Conservation (phyloP, 2,888 invertebrate genomes). For the Trilocha varians region DNA sequence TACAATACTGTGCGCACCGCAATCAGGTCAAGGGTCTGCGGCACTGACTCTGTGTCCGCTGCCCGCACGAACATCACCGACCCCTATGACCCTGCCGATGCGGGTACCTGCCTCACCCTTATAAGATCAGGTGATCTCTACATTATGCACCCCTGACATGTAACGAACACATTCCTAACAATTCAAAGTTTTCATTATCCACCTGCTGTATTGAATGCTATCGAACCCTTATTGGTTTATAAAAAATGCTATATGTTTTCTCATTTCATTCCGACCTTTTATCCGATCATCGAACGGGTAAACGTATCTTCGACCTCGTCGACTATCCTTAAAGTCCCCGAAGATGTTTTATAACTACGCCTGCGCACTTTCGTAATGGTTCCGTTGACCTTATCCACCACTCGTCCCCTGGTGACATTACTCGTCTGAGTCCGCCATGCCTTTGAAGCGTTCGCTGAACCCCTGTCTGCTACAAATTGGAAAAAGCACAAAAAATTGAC, state of each 20-base stretch:
- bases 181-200: constrained; percentile 43
- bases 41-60: constrained; percentile 20
- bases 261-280: constrained; percentile 8
- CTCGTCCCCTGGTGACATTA: constrained; percentile 47
- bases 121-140: constrained; percentile 53
- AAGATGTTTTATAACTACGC: constrained; percentile 45
- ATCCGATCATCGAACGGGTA: constrained; percentile 27
- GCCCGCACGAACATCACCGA: constrained; percentile 11
- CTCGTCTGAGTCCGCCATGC: constrained; percentile 24
- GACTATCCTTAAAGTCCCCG: constrained; percentile 46
- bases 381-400: constrained; percentile 51
- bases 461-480: constrained; percentile 22
- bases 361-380: constrained; percentile 45
- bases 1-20: constrained; percentile 58
- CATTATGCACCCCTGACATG: constrained; percentile 48
- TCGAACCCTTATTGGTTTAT: constrained; percentile 1
- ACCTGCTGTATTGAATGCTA: constrained; percentile 34
- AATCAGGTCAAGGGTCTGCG: constrained; percentile 67
- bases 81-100: constrained; percentile 24
- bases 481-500: constrained; percentile 14
- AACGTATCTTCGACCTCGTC: constrained; percentile 19
- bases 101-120: constrained; percentile 53
- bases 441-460: constrained; percentile 41
- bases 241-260: background rate
- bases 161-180: constrained; percentile 44